Base-by-base conservation (phyloP, 2,797 vertebrate genomes). In the Acestrorhynchus altus region DNA sequence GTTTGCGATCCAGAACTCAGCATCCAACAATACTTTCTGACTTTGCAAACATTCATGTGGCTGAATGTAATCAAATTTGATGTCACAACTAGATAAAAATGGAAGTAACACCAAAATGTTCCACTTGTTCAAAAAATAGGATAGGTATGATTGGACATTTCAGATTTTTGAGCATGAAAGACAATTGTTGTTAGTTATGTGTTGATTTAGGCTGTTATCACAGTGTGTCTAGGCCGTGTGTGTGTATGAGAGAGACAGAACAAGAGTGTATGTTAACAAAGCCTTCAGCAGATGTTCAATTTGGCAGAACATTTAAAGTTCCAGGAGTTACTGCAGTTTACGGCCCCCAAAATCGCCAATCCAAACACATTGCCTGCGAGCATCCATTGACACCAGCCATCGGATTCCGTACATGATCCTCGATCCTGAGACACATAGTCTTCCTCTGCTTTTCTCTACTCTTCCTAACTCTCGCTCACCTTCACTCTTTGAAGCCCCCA, bases 241-340 rank as follows among this genome's bases (percentile, higher is more conserved):
- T 61, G 35, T 61, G 69, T 4, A 56, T 35, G 31, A 35, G 2
- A 71, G 10, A 52, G 16, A 42, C 26, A 28, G 31, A 69, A 26
- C 28, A 26, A 72, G 46, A 28, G 22, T 39, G 72, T 74, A 51
- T 68, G 39, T 71, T 75, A 68, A 57, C 72, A 46, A 31, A 49
- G 49, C 60, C 64, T 80, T 59, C n/a, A 51, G 39, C 78, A 81
- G 76, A 81, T 80, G 76, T 83, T 83, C 63, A n/a, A 56, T 74
- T 73, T 76, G 51, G 47, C 72, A 49, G 49, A 47, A 18, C 65
- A 44, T 68, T 63, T 20, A n/a, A 51, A 26, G 13, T 42, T n/a
- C 10, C 31, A 47, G 24, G 57, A 49, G 60, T 78, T 47, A 15
- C 49, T 46, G 69, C n/a, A n/a, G n/a, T n/a, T n/a, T n/a, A n/a